These are phyloP conservation scores for Saguinus imperator DNA, from an alignment of 2,113 vertebrate species.

Conservation along the genomic window DNA sequence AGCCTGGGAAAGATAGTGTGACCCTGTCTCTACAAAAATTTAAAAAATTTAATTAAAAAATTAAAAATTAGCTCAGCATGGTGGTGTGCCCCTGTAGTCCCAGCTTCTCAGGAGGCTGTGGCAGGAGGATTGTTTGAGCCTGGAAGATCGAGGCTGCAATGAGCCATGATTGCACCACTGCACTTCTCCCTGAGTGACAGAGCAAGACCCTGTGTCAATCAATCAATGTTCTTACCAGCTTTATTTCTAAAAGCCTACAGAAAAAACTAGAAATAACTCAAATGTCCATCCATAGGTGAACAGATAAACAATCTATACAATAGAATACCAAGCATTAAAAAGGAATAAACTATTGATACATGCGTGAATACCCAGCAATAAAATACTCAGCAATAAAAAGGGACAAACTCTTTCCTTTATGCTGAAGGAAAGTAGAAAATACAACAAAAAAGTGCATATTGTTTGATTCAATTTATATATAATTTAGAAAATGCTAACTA, in stretches of 20 bases:
- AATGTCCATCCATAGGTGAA: background rate
- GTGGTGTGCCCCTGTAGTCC: too few relatives aligned
- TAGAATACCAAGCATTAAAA: background rate
- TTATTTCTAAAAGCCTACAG: background rate
- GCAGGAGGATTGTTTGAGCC: too few relatives aligned
- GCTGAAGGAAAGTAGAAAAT: background rate
- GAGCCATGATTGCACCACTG: too few relatives aligned
- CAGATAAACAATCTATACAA: background rate
- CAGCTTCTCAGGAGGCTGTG: too few relatives aligned
- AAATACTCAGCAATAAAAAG: background rate
- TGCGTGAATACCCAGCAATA: too few relatives aligned
- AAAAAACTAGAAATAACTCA: background rate
- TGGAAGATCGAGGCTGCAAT: too few relatives aligned
- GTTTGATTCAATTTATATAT: background rate
- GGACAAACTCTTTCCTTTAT: background rate
- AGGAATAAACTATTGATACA: background rate
- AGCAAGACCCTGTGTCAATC: too few relatives aligned
- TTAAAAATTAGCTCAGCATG: too few relatives aligned
- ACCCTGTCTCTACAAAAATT: too few relatives aligned
- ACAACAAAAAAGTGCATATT: background rate
- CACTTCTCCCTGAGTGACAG: too few relatives aligned
- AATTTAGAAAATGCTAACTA: background rate
- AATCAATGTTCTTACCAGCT: background rate
- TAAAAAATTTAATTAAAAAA: too few relatives aligned
- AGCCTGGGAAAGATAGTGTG: too few relatives aligned